Conservation (phyloP, 2,888 invertebrate genomes). For the Parapristionchus giblindavisi region DNA sequence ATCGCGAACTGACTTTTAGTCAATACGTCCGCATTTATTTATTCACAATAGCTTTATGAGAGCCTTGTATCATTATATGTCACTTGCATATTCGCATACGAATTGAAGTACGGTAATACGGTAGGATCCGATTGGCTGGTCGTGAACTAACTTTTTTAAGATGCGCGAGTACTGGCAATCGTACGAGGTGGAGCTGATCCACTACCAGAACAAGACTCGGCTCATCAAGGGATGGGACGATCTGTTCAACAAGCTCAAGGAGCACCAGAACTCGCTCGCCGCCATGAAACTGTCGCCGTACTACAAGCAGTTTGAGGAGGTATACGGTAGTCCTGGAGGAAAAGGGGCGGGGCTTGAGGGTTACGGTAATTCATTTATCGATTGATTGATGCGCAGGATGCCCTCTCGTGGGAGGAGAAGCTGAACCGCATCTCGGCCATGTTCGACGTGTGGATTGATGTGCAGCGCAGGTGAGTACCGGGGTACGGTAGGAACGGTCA, state of each 20-base stretch:
- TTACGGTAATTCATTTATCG: too few relatives aligned
- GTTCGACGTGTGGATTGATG: conserved; percentile 99
- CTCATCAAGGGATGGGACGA: conserved; percentile 98
- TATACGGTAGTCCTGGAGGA: not conserved
- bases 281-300: conserved; percentile 99
- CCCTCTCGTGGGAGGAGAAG: conserved; percentile 98
- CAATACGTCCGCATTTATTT: too few relatives aligned
- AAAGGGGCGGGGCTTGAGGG: not conserved
- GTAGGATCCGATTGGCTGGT: too few relatives aligned
- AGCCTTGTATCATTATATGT: too few relatives aligned
- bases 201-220: conserved; percentile 98
- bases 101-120: too few relatives aligned
- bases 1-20: not conserved
- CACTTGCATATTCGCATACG: too few relatives aligned
- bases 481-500: too few relatives aligned
- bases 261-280: conserved; percentile 98
- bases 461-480: conserved; percentile 79
- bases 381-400: too few relatives aligned
- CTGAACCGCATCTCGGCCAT: conserved; percentile 89
- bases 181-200: conserved; percentile 94
- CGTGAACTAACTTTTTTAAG: conserved; percentile 71
- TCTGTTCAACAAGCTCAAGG: conserved; percentile 99
- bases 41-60: too few relatives aligned
- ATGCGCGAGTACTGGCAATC: conserved; percentile 98
- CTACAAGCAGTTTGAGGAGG: conserved; percentile 79